Evolutionary conservation across 1,140 invertebrate species (phyloP), one percentile per base, ranked within the genome.

Genomic region (Brachionus sp.): DNA sequence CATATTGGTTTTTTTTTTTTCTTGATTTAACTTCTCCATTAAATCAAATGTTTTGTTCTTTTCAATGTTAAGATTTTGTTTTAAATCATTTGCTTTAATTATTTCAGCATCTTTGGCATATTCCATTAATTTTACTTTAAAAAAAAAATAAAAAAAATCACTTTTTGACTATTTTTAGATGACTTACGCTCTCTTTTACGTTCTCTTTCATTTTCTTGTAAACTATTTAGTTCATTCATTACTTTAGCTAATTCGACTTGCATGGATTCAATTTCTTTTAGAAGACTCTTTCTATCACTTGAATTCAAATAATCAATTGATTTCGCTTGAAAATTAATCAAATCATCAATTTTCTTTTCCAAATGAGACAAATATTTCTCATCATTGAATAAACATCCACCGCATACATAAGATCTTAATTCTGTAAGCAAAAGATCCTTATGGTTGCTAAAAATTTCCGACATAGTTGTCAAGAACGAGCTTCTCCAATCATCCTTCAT

Each of bases 21-120:
- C 77, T 57, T 66, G 50, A 33, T 62, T 80, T 50, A 80, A 66
- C 25, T 80, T 80, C 23, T 80, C 77, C 9, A 80, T 62, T 29
- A 80, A 66, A 57, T 80, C 77, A 10, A 62, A 42, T 33, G 33
- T 62, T 13, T 80, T 80, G 2, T 25, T 23, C 35, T 44, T 80
- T 80, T 80, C 77, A 9, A 19, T 6, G 19, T 80, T 66, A 37
- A 80, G 25, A 80, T 50, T 80, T 39, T 62, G 50, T 66, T 62
- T 57, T 16, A 80, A 66, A 62, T 80, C 77, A 39, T 80, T 80
- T 9, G 46, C 50, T 80, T 80, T 80, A 10, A 80, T 80, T 19
- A 80, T 39, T 39, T 80, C 77, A 42, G 77, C 50, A 64, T 80
- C 77, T 57, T 66, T 57, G n/a, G 77, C 46, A 66, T 80, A 80